Evolutionary conservation across 2,797 vertebrate genomes (phyloP), one percentile per base, ranked within the genome.

Genomic region (Typhlichthys subterraneus): DNA sequence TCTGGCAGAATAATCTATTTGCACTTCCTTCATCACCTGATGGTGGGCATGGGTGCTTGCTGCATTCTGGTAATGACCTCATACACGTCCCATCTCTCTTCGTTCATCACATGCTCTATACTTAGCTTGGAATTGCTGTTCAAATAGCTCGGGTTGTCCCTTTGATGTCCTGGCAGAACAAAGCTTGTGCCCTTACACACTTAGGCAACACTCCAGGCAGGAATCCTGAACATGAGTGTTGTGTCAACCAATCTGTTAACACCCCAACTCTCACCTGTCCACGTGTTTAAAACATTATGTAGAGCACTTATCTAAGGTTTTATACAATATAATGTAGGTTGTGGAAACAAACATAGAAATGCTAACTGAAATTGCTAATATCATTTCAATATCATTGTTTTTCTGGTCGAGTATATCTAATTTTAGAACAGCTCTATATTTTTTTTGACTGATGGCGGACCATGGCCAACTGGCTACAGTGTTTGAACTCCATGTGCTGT

Each of bases 121-220:
- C 91, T 83, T 91, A 92, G 91, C 76, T 23, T 14, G 50, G 81
- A 88, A 82, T 89, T 81, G 82, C 86, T 89, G 88, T 87, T 86
- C 45, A 61, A 85, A 92, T 93, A 84, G 75, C 78, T 88, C 1
- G 51, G 77, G 75, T 65, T 62, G 65, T 72, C 70, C 77, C 85
- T 92, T 91, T 93, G 90, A 93, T 88, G 91, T 87, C 62, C 70
- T 73, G 85, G 79, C 81, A 85, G 87, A 88, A 92, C 91, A 92
- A 91, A 90, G 87, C 80, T 71, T 72, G 76, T 87, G 88, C 83
- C 86, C 87, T 88, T 82, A 88, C 81, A 74, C 89, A 85, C 86
- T 90, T 85, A 84, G 63, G 81, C 70, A 87, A 89, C 84, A 88
- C 85, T 90, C 76, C 67, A 87, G 79, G 61, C 82, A 81, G 88